Base-by-base conservation (phyloP, 2,888 invertebrate genomes). In the Eupeodes luniger region DNA sequence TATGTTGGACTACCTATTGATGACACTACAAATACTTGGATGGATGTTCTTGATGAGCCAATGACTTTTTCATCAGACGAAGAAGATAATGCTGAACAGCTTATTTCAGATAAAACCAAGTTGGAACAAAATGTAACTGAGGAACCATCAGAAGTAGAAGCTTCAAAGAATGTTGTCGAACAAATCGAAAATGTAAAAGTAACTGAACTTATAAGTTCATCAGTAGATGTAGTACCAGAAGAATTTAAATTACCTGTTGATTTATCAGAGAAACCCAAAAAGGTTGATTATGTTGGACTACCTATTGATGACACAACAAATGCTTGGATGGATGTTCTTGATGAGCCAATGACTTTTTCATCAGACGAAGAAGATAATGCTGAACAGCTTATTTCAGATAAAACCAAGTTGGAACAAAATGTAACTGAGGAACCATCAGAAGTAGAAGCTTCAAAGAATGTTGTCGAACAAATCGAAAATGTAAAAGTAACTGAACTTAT, bases 331-430 rank as follows among this genome's bases (percentile, higher is more conserved):
- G 86, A 90, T 67, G 90, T 90, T 40, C 59, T 91, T 36, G 92
- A 93, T 76, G 92, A 92, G 79, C 90, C 91, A 36, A 90, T 91
- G 69, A 83, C 88, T 12, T 90, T 92, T 51, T 91, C 91, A 34
- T 74, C 91, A 40, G 92, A 93, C 66, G 91, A 92, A 81, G 91
- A 91, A 36, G 90, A 91, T 59, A 0, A 47, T n/a, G 72, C 47
- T 3, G 53, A 34, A 16, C 47, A 91, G 47, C 64, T 90, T 19
- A 81, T 67, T 10, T 10, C 40, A 64, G 36, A 55, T 11, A 34
- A 89, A 47, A 87, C 27, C 27, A 77, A 40, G 77, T 85, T 5
- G 91, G 92, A 89, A 19, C 11, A 19, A 12, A 61, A 47, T 19
- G 55, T 78, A 64, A 19, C 66, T 62, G 10, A 81, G 49, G 5